Percentiles rank a stretch among this genome's conserved stretches.
These are phyloP conservation scores for Ficedula albicollis DNA, from an alignment of 2,797 vertebrate genomes.

Conservation along the genomic window DNA sequence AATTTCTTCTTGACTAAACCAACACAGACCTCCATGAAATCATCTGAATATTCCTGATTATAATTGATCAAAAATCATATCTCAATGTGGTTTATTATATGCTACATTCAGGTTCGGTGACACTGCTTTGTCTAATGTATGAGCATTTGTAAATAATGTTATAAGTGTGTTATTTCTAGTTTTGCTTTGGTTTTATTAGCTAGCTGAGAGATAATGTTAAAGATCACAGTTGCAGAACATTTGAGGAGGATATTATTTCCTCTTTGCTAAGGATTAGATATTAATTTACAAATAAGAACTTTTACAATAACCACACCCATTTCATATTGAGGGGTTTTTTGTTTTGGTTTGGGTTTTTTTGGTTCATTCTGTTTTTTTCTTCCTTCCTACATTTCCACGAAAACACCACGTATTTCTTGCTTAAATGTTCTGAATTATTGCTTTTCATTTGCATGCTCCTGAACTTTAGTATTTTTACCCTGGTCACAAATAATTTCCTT, in stretches of 20 bases:
- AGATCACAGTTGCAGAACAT: neutral
- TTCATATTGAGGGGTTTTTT: neutral
- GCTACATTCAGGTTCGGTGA: neutral
- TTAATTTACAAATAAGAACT: neutral
- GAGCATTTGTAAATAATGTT: neutral
- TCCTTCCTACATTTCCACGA: neutral
- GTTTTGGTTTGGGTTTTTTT: neutral
- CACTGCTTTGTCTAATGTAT: neutral
- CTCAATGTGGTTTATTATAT: neutral
- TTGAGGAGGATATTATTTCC: neutral
- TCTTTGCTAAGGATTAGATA: neutral
- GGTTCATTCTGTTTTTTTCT: neutral
- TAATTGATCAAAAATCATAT: neutral
- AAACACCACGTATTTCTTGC: neutral
- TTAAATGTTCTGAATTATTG: neutral
- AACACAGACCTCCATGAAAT: neutral
- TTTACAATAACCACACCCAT: neutral
- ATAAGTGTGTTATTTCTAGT: neutral
- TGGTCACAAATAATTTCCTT: neutral
- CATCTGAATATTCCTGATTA: neutral
- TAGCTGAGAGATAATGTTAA: neutral
- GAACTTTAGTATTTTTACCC: neutral
- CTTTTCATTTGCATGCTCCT: neutral
- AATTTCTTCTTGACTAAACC: neutral
- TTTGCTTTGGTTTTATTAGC: neutral